Conservation (phyloP, 2,113 vertebrate genomes). For the Spilogale gracilis region DNA sequence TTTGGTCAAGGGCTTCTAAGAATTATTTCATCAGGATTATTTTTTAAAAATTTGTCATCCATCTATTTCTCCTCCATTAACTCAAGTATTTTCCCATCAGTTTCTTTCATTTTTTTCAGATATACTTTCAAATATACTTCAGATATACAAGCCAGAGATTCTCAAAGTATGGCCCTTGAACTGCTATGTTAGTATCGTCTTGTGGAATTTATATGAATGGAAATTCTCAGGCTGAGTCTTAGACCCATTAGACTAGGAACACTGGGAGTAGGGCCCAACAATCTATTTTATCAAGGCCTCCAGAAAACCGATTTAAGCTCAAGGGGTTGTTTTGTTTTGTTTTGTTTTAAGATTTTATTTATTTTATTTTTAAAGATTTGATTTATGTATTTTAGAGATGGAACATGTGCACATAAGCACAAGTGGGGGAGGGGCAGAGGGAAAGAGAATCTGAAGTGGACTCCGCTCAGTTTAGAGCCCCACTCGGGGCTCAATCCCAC, state of each 20-base stretch:
- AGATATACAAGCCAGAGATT: neutral
- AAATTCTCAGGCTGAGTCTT: neutral
- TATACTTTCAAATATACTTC: neutral
- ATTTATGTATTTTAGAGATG: neutral
- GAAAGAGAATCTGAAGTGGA: neutral
- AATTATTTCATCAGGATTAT: constrained; percentile 12
- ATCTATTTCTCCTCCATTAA: neutral
- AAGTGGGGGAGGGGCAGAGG: neutral
- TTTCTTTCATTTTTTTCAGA: constrained; percentile 37
- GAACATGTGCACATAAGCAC: neutral
- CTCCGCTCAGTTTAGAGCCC: neutral
- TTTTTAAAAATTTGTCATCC: neutral
- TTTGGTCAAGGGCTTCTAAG: neutral
- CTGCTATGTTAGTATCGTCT: neutral
- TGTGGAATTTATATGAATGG: neutral
- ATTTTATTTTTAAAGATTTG: neutral
- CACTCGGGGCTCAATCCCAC: neutral
- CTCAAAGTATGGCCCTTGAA: neutral
- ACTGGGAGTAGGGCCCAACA: neutral
- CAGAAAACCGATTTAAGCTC: neutral
- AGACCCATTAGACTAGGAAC: neutral
- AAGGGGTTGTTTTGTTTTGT: neutral
- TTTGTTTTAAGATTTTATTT: no score
- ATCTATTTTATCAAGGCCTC: neutral
- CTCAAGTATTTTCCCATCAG: neutral